Evolutionary conservation across 1,140 invertebrate species (phyloP).

Genomic region (Solenopsis fugax): DNA sequence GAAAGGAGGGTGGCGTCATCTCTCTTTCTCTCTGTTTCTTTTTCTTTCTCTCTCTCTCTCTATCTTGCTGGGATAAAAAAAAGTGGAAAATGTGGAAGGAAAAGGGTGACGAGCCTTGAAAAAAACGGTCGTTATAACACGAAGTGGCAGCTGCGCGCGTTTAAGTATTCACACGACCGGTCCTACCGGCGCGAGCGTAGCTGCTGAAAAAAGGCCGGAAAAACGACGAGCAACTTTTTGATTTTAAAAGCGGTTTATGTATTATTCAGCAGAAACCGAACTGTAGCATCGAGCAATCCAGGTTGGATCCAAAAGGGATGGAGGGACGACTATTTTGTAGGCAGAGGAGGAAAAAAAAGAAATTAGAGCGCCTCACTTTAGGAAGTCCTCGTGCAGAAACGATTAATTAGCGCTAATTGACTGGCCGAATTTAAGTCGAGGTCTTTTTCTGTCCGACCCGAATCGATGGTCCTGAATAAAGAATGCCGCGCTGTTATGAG

Average conservation of each 20-base stretch:
- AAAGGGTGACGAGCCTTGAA: slow-evolving; percentile 44
- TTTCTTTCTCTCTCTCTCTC: not conserved
- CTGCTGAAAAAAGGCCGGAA: slow-evolving; percentile 22
- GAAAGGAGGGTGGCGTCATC: not conserved
- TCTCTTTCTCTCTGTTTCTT: not conserved
- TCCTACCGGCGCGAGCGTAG: slow-evolving; percentile 1
- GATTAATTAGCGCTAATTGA: slow-evolving; percentile 69
- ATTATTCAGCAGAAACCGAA: slow-evolving; percentile 73
- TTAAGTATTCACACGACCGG: slow-evolving; percentile 68
- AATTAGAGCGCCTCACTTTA: slow-evolving; percentile 38
- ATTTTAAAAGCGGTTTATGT: slow-evolving; percentile 77
- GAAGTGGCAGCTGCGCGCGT: slow-evolving; percentile 65
- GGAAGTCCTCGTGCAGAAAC: slow-evolving; percentile 31
- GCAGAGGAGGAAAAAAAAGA: not conserved
- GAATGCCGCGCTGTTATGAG: slow-evolving; percentile 15
- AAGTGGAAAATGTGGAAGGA: slow-evolving; percentile 49
- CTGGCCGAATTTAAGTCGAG: slow-evolving; percentile 50
- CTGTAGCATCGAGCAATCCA: slow-evolving; percentile 33
- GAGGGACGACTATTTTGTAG: slow-evolving; percentile 31
- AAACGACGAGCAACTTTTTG: slow-evolving; percentile 67
- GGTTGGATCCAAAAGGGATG: slow-evolving; percentile 28
- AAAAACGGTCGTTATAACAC: slow-evolving; percentile 55
- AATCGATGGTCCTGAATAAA: slow-evolving; percentile 49
- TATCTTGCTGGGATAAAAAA: not conserved
- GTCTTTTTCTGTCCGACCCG: slow-evolving; percentile 40